phyloP scores from a whole-genome alignment of 2,888 invertebrate species.

The Galerucella pusilla region DNA sequence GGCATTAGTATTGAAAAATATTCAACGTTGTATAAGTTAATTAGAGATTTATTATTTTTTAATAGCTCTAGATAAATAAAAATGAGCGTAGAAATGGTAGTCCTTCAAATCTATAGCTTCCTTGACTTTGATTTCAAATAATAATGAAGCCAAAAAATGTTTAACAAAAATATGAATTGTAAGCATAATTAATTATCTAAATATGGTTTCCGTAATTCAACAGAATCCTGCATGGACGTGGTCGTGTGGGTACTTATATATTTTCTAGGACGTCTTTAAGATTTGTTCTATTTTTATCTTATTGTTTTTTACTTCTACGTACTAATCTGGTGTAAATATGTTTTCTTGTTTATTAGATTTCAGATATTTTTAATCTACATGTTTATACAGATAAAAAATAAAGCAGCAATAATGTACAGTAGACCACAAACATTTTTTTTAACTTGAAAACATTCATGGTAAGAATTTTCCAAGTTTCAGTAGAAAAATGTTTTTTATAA shows the following conservation, averaged over 20 bases:
- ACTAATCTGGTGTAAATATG: no score
- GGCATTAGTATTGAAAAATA: no score
- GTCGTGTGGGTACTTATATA: not conserved
- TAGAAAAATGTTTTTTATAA: no score
- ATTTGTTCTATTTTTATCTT: not conserved
- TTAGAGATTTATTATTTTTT: no score
- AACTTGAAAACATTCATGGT: no score
- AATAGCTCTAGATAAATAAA: no score
- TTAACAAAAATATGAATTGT: no score
- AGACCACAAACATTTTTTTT: no score
- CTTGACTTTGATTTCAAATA: not conserved
- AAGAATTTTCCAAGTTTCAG: no score
- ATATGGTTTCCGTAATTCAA: not conserved
- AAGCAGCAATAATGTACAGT: no score
- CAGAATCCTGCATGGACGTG: not conserved
- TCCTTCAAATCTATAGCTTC: not conserved
- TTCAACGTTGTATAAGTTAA: no score
- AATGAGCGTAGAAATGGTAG: no score
- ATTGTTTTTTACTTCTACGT: not conserved
- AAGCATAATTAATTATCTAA: not conserved
- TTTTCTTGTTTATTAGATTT: not conserved
- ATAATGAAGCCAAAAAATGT: not conserved
- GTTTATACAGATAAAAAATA: not conserved
- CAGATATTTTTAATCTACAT: not conserved
- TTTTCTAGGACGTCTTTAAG: not conserved